Base-by-base conservation (phyloP, 2,113 vertebrate species). In the Phaethornis superciliosus region DNA sequence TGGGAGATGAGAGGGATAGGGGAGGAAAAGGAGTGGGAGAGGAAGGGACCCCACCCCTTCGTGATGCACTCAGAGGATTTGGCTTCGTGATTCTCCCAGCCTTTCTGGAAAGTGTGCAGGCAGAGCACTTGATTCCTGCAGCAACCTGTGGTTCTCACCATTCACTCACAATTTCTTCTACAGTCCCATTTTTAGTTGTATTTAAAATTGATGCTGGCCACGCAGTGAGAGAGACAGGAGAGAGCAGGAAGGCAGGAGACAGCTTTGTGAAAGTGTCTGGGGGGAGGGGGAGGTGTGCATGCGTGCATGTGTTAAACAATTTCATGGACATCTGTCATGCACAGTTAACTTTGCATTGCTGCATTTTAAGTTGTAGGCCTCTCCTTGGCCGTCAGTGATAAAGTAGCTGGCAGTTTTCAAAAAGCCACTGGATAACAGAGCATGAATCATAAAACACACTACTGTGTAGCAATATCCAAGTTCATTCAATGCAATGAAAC, bases 401-500 rank as follows among this genome's bases (percentile, higher is more conserved):
- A 98, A 98, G 98, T 98, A 97, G 97, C 98, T 98, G 97, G 98
- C 98, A 98, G 97, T 98, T 98, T 97, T 97, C 97, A 97, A 98
- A 98, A 98, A 98, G 97, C 96, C 77, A 76, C 95, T 97, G 97
- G 97, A 98, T 98, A 98, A 98, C 98, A 97, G 98, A 98, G 98
- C 98, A 98, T 98, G 98, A 98, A 98, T 98, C 98, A 98, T 98
- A 98, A 98, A 98, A 98, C 98, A 98, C 97, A 98, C 98, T 98
- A 98, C 98, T 98, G 98, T 98, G 98, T 98, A 98, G 98, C 98
- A 98, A 98, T 99, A 98, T 98, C 98, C 99, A 99, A 99, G 99
- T 99, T 99, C 99, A 99, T 99, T 99, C 98, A 98, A 94, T 84
- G 96, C 98, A 98, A 98, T 99, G 98, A 98, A 99, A 98, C 98